Base-by-base conservation (phyloP, 2,888 invertebrate species). In the Cosmia pyralina region DNA sequence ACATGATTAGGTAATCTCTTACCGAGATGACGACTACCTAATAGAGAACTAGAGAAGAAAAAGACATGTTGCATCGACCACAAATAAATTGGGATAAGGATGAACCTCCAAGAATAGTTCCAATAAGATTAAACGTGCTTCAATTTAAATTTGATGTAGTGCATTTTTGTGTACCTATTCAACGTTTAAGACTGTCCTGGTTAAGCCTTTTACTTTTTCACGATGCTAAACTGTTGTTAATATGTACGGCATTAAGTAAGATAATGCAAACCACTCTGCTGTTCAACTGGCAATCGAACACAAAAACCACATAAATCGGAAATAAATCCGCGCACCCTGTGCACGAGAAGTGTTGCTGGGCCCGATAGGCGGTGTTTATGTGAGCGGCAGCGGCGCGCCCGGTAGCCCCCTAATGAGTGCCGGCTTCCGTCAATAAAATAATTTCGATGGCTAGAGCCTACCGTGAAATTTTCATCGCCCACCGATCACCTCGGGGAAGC, bases 391-490 rank as follows among this genome's bases (percentile, higher is more conserved):
- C 87, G 89, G 87, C 84, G 77, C 90, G 90, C 86, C 87, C 92
- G 89, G 94, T 92, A 92, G 94, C 93, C 85, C 89, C 89, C 88
- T 94, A 95, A 94, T 93, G 94, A 93, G 91, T 86, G 87, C 88
- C 90, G 90, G 93, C 92, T 93, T 93, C 92, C 92, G 93, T 93
- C 93, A 92, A 90, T 91, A 90, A 89, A 88, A 90, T 87, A 85
- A 88, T 86, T 89, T 83, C 85, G 85, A 88, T 85, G 82, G 69
- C 76, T 73, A 67, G 79, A 65, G 63, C 77, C 65, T 85, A 90
- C 88, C 90, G 91, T 92, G 90, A 92, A 92, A 92, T 91, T 87
- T 87, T 85, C 89, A 89, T 88, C 89, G 89, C 87, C 87, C 88
- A 88, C 87, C 89, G 87, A 84, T 82, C 82, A 86, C 85, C 74